Conservation (phyloP, 1,140 invertebrate genomes). For the Drosophila auraria region DNA sequence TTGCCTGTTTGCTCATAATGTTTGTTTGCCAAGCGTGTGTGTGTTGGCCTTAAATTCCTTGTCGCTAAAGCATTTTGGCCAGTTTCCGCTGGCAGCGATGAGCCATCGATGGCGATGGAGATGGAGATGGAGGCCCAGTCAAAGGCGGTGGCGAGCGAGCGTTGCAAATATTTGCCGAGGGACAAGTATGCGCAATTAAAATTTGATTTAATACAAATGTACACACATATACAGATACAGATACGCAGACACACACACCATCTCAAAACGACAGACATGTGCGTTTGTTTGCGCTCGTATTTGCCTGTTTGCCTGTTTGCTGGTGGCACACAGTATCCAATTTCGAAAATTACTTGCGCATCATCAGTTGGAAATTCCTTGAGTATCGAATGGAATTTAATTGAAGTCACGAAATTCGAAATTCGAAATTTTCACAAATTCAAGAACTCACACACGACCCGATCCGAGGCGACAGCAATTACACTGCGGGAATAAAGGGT, state of each 20-base stretch:
- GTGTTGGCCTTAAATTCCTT: conserved; percentile 76
- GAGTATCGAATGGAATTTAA: conserved; percentile 84
- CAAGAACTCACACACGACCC: conserved; percentile 47
- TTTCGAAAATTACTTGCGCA: conserved; percentile 83
- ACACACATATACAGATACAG: conserved; percentile 47
- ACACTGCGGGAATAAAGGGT: background rate
- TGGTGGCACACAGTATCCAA: conserved; percentile 78
- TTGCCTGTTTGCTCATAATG: conserved; percentile 73
- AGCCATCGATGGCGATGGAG: background rate
- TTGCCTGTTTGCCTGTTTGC: conserved; percentile 75
- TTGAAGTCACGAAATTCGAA: conserved; percentile 72
- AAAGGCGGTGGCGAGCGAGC: conserved; percentile 72
- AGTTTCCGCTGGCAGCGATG: conserved; percentile 24
- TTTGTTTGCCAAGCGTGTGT: conserved; percentile 61
- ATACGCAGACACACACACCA: conserved; percentile 4
- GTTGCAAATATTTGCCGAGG: conserved; percentile 79
- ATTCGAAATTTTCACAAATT: conserved; percentile 70
- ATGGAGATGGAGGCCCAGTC: conserved; percentile 43
- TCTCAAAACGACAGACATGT: conserved; percentile 23
- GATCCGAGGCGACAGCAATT: background rate
- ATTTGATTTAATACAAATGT: conserved; percentile 82
- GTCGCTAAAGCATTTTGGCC: conserved; percentile 72
- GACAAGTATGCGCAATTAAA: conserved; percentile 84
- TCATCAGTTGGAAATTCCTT: conserved; percentile 81
- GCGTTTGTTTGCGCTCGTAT: conserved; percentile 44